Evolutionary conservation across 2,113 vertebrate genomes (phyloP).

Genomic region (Lamprotornis superbus): DNA sequence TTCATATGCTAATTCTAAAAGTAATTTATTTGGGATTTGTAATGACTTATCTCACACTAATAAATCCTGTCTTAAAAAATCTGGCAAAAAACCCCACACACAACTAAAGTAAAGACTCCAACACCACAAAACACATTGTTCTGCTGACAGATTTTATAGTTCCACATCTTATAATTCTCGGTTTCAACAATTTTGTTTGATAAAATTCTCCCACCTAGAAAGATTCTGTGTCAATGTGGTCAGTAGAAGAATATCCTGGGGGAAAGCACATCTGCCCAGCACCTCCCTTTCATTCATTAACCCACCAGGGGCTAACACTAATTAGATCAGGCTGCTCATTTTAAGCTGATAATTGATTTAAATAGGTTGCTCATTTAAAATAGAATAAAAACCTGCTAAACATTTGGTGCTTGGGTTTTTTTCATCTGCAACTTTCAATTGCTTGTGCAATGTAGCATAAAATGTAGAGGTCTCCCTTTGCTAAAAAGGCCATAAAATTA

Average conservation of each 20-base stretch:
- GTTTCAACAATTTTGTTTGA: slow-evolving; percentile 47
- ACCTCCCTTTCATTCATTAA: slow-evolving; percentile 82
- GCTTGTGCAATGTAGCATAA: slow-evolving; percentile 87
- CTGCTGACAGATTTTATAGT: slow-evolving; percentile 24
- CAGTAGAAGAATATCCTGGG: slow-evolving; percentile 76
- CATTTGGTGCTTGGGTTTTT: slow-evolving; percentile 83
- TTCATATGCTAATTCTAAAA: slow-evolving; percentile 62
- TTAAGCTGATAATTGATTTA: slow-evolving; percentile 88
- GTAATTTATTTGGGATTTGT: slow-evolving; percentile 73
- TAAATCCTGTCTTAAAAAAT: slow-evolving; percentile 49
- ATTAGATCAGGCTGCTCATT: slow-evolving; percentile 85
- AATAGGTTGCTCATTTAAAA: slow-evolving; percentile 84
- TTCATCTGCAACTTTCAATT: slow-evolving; percentile 89
- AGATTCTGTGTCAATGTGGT: slow-evolving; percentile 72
- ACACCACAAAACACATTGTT: not conserved
- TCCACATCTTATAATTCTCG: not conserved
- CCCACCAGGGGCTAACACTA: slow-evolving; percentile 81
- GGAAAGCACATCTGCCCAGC: slow-evolving; percentile 72
- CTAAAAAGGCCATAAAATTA: slow-evolving; percentile 83
- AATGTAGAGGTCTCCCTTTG: slow-evolving; percentile 82
- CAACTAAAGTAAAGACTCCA: not conserved
- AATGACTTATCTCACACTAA: slow-evolving; percentile 66
- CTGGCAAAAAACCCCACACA: not conserved
- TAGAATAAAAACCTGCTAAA: slow-evolving; percentile 85
- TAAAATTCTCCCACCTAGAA: slow-evolving; percentile 65